Evolutionary conservation across 2,888 invertebrate species (phyloP), one percentile per base, ranked within the genome.

Genomic region (Saturnia pavonia): DNA sequence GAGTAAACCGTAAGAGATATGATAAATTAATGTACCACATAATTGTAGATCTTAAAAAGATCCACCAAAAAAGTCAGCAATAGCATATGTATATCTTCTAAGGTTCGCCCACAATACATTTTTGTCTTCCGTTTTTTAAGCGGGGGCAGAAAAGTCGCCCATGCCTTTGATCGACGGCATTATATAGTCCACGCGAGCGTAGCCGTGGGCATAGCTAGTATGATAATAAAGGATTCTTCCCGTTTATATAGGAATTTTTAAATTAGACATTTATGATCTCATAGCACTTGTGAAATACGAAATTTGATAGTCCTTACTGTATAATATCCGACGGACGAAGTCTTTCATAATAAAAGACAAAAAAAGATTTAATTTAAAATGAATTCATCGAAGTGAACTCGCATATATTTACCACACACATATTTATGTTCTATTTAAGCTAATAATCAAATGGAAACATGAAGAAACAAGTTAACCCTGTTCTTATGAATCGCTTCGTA

Each of bases 401-500:
- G 11, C 0, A 12, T 27, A 12, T 25, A 57, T 11, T 25, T 1
- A 1, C 1, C 48, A 51, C 19, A 19, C 6, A 51, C 43, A 19
- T 14, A 51, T 19, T 51, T 19, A 22, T 11, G 25, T 57, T 57
- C 1, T 57, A 57, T 57, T 22, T 40, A 27, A 6, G 19, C 7
- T 19, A 63, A 40, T 65, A 40, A 65, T 40, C 65, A 65, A 65
- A 1, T 19, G 40, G 2, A 34, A 65, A 65, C 7, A 25, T 40
- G 19, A 65, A 22, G 34, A 40, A 65, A 65, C 40, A 40, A 40
- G 65, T 65, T 65, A 65, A 65, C 40, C 40, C 40, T 65, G 40
- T 65, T 65, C 40, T 65, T 65, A 65, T 65, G 65, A 65, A 40
- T 65, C 7, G 65, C 25, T 40, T 19, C 65, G 65, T 67, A 67